A percentile compares a stretch with the other conserved stretches of the same genome.
Conservation (phyloP, 2,888 invertebrate species). For the Zelleria hepariella region DNA sequence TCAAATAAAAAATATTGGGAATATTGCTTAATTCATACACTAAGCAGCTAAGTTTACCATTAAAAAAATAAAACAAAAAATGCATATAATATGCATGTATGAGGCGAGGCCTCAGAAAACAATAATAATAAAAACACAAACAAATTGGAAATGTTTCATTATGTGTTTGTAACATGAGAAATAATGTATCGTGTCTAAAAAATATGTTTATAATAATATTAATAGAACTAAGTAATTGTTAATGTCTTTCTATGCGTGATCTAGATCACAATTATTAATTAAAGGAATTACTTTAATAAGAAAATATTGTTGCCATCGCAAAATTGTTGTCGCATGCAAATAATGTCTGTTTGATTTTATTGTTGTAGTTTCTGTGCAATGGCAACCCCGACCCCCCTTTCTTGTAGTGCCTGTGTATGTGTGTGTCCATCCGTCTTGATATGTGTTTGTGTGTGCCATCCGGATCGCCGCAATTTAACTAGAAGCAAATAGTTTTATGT, state of each 20-base stretch:
- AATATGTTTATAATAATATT: constrained; percentile 23
- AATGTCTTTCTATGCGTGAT: constrained; percentile 71
- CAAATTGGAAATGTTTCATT: constrained; percentile 50
- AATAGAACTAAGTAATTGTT: constrained; percentile 55
- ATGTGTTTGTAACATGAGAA: constrained; percentile 33
- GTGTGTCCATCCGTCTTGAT: constrained; percentile 65
- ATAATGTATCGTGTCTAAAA: constrained; percentile 49
- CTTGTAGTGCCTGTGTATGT: constrained; percentile 55
- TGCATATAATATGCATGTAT: constrained; percentile 39
- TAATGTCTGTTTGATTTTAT: constrained; percentile 3
- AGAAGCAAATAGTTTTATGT: constrained; percentile 64
- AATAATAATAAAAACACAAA: constrained; percentile 25
- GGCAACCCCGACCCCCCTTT: constrained; percentile 49
- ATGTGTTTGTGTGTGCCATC: constrained; percentile 65
- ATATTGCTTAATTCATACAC: constrained; percentile 58
- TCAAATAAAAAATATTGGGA: constrained; percentile 47
- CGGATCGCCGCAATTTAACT: constrained; percentile 55
- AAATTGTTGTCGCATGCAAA: not conserved
- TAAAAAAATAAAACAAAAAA: constrained; percentile 27
- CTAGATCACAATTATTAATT: constrained; percentile 59
- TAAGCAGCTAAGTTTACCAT: constrained; percentile 40
- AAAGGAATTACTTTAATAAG: constrained; percentile 52
- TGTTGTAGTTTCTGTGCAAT: constrained; percentile 19
- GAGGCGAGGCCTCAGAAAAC: constrained; percentile 30
- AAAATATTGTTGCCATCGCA: constrained; percentile 39